Base-by-base conservation (phyloP, 2,797 vertebrate species). In the Xyrichtys novacula region DNA sequence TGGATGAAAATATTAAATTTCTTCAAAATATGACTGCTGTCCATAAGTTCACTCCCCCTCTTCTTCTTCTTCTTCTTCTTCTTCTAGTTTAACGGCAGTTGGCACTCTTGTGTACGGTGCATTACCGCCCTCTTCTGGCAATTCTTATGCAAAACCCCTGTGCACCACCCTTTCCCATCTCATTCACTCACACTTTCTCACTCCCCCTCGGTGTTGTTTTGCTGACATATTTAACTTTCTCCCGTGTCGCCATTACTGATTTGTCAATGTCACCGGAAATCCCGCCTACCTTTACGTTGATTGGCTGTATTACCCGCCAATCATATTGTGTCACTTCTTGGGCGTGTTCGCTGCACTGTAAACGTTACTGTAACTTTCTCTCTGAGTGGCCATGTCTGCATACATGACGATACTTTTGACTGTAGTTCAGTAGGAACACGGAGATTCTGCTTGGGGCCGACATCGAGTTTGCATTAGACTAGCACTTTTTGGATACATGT, bases 11-110 rank as follows among this genome's bases (percentile, higher is more conserved):
- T 81, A 76, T 73, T 87, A 89, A 86, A 76, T 90, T 83, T 80
- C 85, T 86, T 86, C 76, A 87, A 85, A 90, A 91, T 91, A 90
- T 90, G 92, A 90, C 89, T 87, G 86, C 85, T 82, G 80, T 90
- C 86, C 76, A 73, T 66, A 91, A 88, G 85, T 89, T 90, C 90
- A 90, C 89, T 89, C 93, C 93, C 89, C 87, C 87, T 91, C 59
- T n/a, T n/a, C n/a, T n/a, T n/a, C n/a, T n/a, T n/a, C n/a, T n/a
- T n/a, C n/a, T n/a, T n/a, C n/a, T n/a, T n/a, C n/a, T n/a, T n/a
- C n/a, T n/a, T n/a, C n/a, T n/a, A n/a, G n/a, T n/a, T n/a, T n/a
- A n/a, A n/a, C n/a, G n/a, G n/a, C n/a, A n/a, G n/a, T n/a, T n/a
- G n/a, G n/a, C n/a, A n/a, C n/a, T n/a, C n/a, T n/a, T n/a, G n/a